Evolutionary conservation across 2,888 invertebrate genomes (phyloP), one percentile per base, ranked within the genome.

Genomic region (Dicroscelio sp.): DNA sequence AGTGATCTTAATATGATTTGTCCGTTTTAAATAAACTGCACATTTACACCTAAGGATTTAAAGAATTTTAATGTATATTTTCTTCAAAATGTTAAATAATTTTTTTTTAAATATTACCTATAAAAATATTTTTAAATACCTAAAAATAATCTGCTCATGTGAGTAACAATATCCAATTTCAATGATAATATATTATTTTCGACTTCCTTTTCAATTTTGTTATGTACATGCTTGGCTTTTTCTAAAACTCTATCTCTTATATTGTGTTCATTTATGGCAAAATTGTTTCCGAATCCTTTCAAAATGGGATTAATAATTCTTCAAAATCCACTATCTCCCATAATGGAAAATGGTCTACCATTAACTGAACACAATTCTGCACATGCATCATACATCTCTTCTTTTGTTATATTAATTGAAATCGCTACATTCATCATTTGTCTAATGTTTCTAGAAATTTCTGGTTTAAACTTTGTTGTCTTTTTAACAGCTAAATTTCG

Each of bases 101-200:
- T n/a, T n/a, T n/a, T n/a, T n/a, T n/a, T n/a, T n/a, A n/a, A n/a
- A n/a, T n/a, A n/a, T n/a, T n/a, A n/a, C n/a, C n/a, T n/a, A n/a
- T n/a, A n/a, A n/a, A n/a, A n/a, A n/a, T n/a, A n/a, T n/a, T n/a
- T n/a, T n/a, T n/a, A 35, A 67, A 23, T 71, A 76, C 76, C 60
- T 60, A 76, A 27, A 60, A 76, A 76, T 31, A 60, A 75, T 10
- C 76, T 23, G 1, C 76, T 25, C 35, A 76, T 58, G 27, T 76
- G 76, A 8, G 60, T 76, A 20, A 38, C 60, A 35, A 60, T 60
- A 25, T 76, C 76, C n/a, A 60, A 35, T 76, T 76, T 76, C 17
- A 76, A 60, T 17, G 76, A 76, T 17, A 76, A 17, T 25, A 76
- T 35, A 35, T 31, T 31, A 1, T 2, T 17, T 35, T 23, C 58